A percentile compares a stretch with the other conserved stretches of the same genome.
These are phyloP conservation scores for Apotomis betuletana DNA, from an alignment of 2,888 invertebrate genomes.

Conservation along the genomic window DNA sequence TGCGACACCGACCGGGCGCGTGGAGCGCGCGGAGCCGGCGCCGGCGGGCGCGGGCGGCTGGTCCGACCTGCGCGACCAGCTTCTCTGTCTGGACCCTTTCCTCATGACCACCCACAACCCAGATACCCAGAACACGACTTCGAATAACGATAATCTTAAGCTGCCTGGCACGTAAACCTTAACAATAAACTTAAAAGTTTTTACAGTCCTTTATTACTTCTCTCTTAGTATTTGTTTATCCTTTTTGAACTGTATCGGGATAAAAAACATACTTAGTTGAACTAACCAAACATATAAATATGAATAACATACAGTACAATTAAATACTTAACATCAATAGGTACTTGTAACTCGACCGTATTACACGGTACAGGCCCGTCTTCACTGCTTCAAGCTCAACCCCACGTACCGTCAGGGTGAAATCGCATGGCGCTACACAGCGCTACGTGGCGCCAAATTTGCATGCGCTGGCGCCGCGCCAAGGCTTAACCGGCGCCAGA, in stretches of 20 bases:
- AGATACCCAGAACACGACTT: background rate
- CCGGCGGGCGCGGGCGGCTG: constrained; percentile 58
- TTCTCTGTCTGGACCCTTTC: constrained; percentile 58
- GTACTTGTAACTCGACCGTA: background rate
- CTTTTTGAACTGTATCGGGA: no score
- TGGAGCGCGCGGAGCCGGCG: constrained; percentile 42
- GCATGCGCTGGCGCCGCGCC: constrained; percentile 35
- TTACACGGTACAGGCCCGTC: background rate
- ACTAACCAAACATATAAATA: no score
- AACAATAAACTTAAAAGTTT: no score
- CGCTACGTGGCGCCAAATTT: constrained; percentile 22
- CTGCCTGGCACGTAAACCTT: background rate
- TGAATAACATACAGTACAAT: no score
- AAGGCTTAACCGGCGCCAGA: constrained; percentile 36
- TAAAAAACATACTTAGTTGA: no score
- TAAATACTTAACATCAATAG: no score
- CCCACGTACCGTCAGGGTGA: background rate
- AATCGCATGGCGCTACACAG: constrained; percentile 13
- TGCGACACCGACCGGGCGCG: constrained; percentile 49
- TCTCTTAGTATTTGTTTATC: no score
- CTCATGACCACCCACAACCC: constrained; percentile 33
- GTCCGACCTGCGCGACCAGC: constrained; percentile 57
- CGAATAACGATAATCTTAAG: background rate
- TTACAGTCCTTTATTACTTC: no score
- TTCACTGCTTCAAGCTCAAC: background rate